A percentile compares a stretch with the other conserved stretches of the same genome.
phyloP scores from a whole-genome alignment of 2,113 vertebrate species.

The Urocitellus parryii region DNA sequence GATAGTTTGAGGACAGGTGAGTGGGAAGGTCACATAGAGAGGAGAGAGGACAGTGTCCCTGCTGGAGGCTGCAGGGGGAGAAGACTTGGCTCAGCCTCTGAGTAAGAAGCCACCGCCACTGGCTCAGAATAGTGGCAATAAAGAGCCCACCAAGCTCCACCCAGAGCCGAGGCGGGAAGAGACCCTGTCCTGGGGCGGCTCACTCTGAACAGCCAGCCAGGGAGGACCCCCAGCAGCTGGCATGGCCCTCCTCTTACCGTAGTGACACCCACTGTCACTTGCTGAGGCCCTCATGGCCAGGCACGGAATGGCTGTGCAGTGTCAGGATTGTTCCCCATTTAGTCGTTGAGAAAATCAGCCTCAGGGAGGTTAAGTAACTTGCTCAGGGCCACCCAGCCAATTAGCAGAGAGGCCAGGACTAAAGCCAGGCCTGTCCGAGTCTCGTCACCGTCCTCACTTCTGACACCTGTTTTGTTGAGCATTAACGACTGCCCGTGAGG shows the following conservation, averaged over 20 bases:
- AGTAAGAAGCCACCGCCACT: not conserved
- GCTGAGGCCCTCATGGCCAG: not conserved
- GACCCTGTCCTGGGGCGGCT: not conserved
- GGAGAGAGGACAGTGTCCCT: not conserved
- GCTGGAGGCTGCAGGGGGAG: not conserved
- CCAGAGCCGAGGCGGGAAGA: too few species aligned
- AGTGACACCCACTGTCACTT: too few species aligned
- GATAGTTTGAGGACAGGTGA: not conserved
- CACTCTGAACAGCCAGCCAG: not conserved
- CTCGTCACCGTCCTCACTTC: not conserved
- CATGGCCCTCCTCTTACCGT: not conserved
- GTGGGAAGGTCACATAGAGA: not conserved
- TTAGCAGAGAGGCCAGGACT: too few species aligned
- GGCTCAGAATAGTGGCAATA: not conserved
- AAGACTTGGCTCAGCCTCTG: not conserved
- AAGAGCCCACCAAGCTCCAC: not conserved
- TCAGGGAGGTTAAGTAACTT: not conserved
- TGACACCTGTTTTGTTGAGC: not conserved
- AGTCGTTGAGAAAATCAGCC: not conserved
- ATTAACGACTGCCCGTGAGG: not conserved
- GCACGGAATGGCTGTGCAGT: fast-evolving
- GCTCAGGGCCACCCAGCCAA: not conserved
- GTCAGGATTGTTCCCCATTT: not conserved
- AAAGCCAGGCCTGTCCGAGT: not conserved
- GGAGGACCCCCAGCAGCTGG: not conserved